Base-by-base conservation (phyloP, 1,140 invertebrate species). In the Drosophila setifemur region DNA sequence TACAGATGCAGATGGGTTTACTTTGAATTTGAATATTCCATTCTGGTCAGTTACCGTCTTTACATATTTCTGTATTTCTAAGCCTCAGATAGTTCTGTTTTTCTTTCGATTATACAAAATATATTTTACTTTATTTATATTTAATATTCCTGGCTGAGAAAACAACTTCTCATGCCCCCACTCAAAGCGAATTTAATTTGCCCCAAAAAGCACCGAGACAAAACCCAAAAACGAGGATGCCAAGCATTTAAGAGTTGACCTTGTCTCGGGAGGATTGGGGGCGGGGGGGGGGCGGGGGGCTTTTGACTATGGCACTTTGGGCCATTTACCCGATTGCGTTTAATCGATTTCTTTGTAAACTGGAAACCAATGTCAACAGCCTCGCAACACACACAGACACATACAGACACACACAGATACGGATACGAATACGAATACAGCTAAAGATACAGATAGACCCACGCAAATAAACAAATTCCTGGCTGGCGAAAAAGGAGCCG, bases 321-420 rank as follows among this genome's bases (percentile, higher is more conserved):
- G 69, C 69, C 69, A 72, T 72, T 72, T 72, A 73, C 71, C 61
- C 69, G 64, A 73, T 74, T 68, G 72, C 63, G 72, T 74, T 74
- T 74, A 74, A 74, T 74, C 72, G 72, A 74, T 74, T 74, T 68
- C 72, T 74, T 74, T 74, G 71, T 68, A 74, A 74, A 74, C 63
- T 74, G 33, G 71, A 74, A 74, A 74, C 72, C 72, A 74, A 74
- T 74, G 72, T 74, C 72, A 74, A 74, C 72, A 74, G 72, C 72
- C 72, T 75, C 61, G 48, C 53, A 47, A 49, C 31, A 43, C 33
- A 49, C 43, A 44, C 5, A 49, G 18, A 50, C 52, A 48, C 16
- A 18, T 40, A 53, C 48, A 44, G 48, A 55, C 7, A 43, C 33
- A 55, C 7, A 43, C 33, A 49, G 2, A 55, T 25, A 66, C 43